phyloP scores from a whole-genome alignment of 2,113 vertebrate species.

The Anarhynchus alexandrinus region DNA sequence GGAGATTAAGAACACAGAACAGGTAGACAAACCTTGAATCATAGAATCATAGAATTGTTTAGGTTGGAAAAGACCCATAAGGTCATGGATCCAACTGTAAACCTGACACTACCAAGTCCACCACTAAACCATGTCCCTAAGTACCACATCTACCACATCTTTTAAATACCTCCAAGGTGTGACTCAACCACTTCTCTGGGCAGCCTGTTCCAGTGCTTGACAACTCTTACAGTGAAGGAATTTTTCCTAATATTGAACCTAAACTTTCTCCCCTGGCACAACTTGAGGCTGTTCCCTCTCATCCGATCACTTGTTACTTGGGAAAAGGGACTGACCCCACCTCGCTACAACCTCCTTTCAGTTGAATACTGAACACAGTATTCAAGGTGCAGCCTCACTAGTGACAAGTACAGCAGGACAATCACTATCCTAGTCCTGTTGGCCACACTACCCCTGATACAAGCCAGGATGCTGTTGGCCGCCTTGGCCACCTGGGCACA shows the following conservation, averaged over 20 bases:
- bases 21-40: not conserved
- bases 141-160: accelerated
- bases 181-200: not conserved
- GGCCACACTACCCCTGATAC: accelerated
- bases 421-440: accelerated
- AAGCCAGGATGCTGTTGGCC: accelerated
- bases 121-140: not conserved
- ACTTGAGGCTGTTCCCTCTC: not conserved
- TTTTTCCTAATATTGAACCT: not conserved
- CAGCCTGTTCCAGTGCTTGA: not conserved
- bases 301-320: accelerated
- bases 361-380: not conserved
- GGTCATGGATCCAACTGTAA: accelerated
- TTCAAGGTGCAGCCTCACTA: accelerated
- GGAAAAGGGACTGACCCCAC: accelerated
- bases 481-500: not conserved
- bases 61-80: not conserved
- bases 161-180: not conserved
- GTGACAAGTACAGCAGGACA: accelerated
- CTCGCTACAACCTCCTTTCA: not conserved
- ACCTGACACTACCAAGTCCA: not conserved
- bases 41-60: not conserved
- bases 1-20: not conserved
- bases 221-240: accelerated
- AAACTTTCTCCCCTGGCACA: not conserved